Conservation (phyloP, 2,888 invertebrate species). For the Leuctra nigra region DNA sequence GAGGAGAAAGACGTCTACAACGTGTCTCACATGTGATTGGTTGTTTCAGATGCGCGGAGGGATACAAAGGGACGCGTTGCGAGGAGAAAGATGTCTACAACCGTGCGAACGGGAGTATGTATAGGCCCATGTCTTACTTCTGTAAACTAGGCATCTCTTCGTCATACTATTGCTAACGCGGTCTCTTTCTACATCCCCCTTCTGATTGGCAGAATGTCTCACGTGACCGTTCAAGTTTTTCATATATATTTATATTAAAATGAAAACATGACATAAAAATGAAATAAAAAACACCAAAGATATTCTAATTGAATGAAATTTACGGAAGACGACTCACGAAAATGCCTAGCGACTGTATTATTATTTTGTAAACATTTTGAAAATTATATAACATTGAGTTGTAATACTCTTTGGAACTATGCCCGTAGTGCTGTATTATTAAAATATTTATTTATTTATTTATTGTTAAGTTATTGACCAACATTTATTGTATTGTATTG, state of each 20-base stretch:
- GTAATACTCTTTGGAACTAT: too few species aligned
- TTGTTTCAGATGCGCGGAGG: conserved; percentile 66
- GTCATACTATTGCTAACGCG: conserved; percentile 72
- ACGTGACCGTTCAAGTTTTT: conserved; percentile 36
- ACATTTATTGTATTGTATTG: background rate
- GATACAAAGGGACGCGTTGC: conserved; percentile 72
- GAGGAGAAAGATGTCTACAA: conserved; percentile 69
- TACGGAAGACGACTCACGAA: too few species aligned
- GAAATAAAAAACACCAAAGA: background rate
- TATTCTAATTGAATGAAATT: too few species aligned
- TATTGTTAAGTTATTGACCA: conserved; percentile 24
- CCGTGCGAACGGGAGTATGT: conserved; percentile 63
- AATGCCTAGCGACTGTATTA: too few species aligned
- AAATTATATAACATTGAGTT: background rate
- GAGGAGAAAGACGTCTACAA: conserved; percentile 69
- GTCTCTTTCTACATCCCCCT: too few species aligned
- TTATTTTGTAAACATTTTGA: too few species aligned
- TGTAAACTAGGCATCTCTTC: conserved; percentile 72
- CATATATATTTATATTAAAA: conserved; percentile 17
- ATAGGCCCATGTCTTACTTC: conserved; percentile 58
- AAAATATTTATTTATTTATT: conserved; percentile 21
- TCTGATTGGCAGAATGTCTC: too few species aligned
- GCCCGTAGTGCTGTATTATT: conserved; percentile 12
- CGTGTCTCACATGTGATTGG: too few species aligned
- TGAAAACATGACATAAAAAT: background rate